Percentiles rank a stretch among this genome's conserved stretches.
Conservation (phyloP, 1,140 invertebrate genomes). For the Pteromalus puparum region DNA sequence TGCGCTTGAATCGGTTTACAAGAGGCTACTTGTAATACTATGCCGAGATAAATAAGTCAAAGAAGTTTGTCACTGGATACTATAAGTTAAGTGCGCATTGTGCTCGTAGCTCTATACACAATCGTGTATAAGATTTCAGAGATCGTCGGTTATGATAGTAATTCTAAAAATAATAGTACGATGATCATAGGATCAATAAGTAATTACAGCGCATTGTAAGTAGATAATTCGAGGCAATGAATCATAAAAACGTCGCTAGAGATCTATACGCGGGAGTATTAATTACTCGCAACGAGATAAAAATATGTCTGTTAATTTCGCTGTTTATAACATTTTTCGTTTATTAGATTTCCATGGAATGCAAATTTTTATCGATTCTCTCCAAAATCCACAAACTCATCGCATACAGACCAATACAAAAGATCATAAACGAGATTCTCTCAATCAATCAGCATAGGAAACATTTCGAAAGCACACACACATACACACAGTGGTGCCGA, state of each 20-base stretch:
- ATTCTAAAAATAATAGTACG: neutral
- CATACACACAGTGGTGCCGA: neutral
- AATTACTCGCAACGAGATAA: neutral
- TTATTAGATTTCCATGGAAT: neutral
- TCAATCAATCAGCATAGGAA: slow-evolving; percentile 18
- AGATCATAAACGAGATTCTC: neutral
- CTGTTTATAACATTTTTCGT: neutral
- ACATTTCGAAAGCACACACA: slow-evolving; percentile 35
- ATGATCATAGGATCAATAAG: neutral
- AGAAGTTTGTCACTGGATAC: too few species aligned
- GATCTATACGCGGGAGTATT: neutral
- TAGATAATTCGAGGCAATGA: neutral
- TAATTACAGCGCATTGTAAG: slow-evolving; percentile 11
- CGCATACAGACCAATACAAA: too few species aligned
- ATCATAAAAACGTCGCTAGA: neutral
- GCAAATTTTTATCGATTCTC: too few species aligned
- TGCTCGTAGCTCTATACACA: too few species aligned
- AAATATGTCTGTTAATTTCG: neutral
- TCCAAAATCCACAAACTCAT: too few species aligned
- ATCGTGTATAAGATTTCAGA: neutral
- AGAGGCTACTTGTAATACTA: too few species aligned
- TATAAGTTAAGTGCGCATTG: too few species aligned
- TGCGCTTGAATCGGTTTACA: too few species aligned
- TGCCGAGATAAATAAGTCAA: too few species aligned
- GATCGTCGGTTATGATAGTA: neutral